Evolutionary conservation across 2,888 invertebrate genomes (phyloP), one percentile per base, ranked within the genome.

Genomic region (Xylota segnis): DNA sequence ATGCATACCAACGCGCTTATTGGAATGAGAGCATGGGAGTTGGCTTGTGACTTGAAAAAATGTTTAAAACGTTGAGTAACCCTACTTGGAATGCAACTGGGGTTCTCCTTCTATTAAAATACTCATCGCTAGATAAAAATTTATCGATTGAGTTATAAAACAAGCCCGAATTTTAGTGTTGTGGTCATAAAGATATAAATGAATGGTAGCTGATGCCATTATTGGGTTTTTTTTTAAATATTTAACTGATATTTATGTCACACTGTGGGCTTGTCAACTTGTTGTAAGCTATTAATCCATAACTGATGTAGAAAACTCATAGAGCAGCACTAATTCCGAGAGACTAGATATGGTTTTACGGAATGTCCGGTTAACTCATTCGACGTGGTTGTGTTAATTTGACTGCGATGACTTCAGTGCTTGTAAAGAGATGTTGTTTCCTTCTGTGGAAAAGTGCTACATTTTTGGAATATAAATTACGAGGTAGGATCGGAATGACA

Each of bases 11-110:
- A n/a, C 23, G 52, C 43, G 37, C 74, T 84, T 74, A 71, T 79
- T 65, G 52, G 43, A 84, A 84, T 71, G 70, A 81, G 84, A 84
- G 75, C 84, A 84, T 84, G 84, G 81, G 81, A 84, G 59, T 59
- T 45, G 43, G 37, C 43, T 59, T 68, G 59, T 32, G 54, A 43
- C 45, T 52, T 71, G 56, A 47, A 58, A 47, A 58, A 56, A 50
- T 66, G 37, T 40, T 32, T 56, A 68, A 14, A 59, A 23, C 47
- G 61, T 83, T 78, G 63, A 63, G 83, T 63, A 83, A 83, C 29
- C 5, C 50, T 12, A 23, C 40, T 68, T 72, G 83, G 71, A 59
- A 82, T 71, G 68, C 37, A 63, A 34, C 45, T 66, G 56, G 56
- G n/a, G 54, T 77, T 63, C 58, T 58, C 29, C 16, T 6, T 56